Evolutionary conservation across 2,797 vertebrate species (phyloP).

Genomic region (Labroides dimidiatus): DNA sequence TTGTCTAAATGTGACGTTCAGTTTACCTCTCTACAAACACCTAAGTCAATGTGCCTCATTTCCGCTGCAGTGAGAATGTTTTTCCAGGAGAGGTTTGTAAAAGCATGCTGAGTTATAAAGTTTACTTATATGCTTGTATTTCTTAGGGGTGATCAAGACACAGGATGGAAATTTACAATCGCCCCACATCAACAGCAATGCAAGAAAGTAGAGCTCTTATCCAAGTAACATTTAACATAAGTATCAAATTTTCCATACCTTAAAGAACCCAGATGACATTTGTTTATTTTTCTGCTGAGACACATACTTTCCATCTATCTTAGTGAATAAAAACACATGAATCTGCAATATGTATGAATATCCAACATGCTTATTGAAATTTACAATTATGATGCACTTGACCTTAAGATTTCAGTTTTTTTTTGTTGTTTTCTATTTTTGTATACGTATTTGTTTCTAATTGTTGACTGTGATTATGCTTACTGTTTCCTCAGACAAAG

Average conservation of each 20-base stretch:
- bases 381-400: too few relatives aligned
- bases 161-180: constrained; percentile 13
- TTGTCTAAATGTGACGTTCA: constrained; percentile 13
- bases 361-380: too few relatives aligned
- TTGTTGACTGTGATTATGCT: too few relatives aligned
- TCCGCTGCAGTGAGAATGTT: constrained; percentile 1
- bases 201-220: not conserved
- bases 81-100: constrained; percentile 24
- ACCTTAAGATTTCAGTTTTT: too few relatives aligned
- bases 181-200: constrained; percentile 15
- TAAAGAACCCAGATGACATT: not conserved
- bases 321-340: too few relatives aligned
- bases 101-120: not conserved
- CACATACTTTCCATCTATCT: too few relatives aligned
- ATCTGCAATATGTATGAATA: too few relatives aligned
- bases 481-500: too few relatives aligned
- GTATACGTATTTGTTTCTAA: not conserved
- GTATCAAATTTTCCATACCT: not conserved
- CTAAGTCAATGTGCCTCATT: constrained; percentile 15
- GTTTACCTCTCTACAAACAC: not conserved
- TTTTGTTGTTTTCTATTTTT: too few relatives aligned
- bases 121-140: constrained; percentile 5
- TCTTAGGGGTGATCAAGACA: not conserved
- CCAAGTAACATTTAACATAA: not conserved
- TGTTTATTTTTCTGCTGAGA: too few relatives aligned